Percentiles rank a stretch among this genome's conserved stretches.
Conservation (phyloP, 2,888 invertebrate species). For the Eupithecia centaureata region DNA sequence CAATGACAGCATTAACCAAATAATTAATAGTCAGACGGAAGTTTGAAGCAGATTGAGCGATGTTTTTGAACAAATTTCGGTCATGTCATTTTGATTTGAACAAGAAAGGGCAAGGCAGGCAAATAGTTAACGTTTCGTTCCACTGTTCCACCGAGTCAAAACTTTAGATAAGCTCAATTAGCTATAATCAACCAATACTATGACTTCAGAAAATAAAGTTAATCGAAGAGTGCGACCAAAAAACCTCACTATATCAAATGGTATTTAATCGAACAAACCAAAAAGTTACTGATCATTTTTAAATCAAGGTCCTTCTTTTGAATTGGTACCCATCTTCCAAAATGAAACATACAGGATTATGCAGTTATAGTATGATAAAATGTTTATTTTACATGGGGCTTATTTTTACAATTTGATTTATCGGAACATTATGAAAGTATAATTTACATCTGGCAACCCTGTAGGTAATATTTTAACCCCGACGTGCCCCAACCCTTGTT, state of each 20-base stretch:
- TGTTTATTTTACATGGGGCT: background rate
- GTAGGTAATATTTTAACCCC: constrained; percentile 48
- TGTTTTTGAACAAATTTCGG: constrained; percentile 2
- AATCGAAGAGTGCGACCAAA: background rate
- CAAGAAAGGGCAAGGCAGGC: too few relatives aligned
- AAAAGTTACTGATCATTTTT: background rate
- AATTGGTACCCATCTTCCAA: background rate
- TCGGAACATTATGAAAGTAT: too few relatives aligned
- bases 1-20: background rate
- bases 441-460: constrained; percentile 44
- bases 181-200: too few relatives aligned
- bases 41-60: background rate
- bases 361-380: background rate
- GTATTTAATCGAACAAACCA: background rate
- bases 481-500: constrained; percentile 66
- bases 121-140: constrained; percentile 55
- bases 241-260: background rate
- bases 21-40: background rate
- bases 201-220: constrained; percentile 9
- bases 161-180: too few relatives aligned
- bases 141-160: too few relatives aligned
- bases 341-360: background rate
- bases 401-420: too few relatives aligned
- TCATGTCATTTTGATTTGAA: too few relatives aligned
- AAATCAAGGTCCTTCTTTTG: background rate